Evolutionary conservation across 1,140 invertebrate genomes (phyloP).

Genomic region (Pomacea maculata): DNA sequence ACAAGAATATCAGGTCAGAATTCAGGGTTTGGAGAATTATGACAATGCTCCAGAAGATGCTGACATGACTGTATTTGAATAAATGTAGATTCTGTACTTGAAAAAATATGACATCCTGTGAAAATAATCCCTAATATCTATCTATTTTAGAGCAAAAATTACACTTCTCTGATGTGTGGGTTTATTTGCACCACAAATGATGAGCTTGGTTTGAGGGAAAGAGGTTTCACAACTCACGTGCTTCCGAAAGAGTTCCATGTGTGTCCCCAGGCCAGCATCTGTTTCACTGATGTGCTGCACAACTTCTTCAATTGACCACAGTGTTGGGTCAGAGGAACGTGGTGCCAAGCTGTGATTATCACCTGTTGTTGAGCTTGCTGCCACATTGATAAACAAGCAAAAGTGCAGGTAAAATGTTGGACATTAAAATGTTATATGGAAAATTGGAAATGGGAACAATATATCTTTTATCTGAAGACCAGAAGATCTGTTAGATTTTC

Average conservation of each 20-base stretch:
- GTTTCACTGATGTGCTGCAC: conserved; percentile 86
- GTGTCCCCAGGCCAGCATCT: conserved; percentile 81
- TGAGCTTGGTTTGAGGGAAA: too few species aligned
- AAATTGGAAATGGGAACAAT: too few species aligned
- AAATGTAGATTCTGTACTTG: neutral
- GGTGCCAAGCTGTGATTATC: conserved; percentile 61
- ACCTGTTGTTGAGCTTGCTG: conserved; percentile 62
- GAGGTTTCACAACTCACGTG: conserved; percentile 77
- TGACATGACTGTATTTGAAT: too few species aligned
- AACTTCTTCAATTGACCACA: conserved; percentile 95
- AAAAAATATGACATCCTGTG: neutral
- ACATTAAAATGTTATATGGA: too few species aligned
- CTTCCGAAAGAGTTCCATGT: conserved; percentile 92
- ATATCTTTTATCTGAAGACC: too few species aligned
- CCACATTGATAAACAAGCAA: neutral
- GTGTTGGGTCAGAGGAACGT: conserved; percentile 73
- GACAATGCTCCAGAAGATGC: neutral
- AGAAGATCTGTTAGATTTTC: too few species aligned
- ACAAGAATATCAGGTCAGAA: neutral
- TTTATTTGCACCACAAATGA: too few species aligned
- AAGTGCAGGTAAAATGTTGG: too few species aligned
- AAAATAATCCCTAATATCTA: too few species aligned
- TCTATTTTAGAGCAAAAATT: too few species aligned
- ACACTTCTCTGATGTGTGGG: too few species aligned
- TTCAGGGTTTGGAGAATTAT: neutral